Conservation (phyloP, 2,113 vertebrate genomes). For the Brachyistius frenatus region DNA sequence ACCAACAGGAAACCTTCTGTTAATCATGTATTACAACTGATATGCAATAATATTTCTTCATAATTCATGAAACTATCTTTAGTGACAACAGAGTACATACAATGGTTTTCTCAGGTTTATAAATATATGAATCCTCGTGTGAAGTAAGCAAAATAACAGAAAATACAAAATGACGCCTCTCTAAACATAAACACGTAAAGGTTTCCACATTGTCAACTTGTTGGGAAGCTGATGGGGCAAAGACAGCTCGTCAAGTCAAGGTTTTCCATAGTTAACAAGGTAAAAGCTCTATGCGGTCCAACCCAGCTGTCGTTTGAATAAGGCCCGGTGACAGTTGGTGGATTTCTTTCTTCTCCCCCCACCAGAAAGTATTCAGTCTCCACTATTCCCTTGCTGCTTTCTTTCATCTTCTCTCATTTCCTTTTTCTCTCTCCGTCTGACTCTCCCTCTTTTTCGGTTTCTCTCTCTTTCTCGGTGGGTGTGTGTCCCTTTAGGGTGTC, state of each 20-base stretch:
- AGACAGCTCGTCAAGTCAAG: slow-evolving; percentile 36
- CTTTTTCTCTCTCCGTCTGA: slow-evolving; percentile 35
- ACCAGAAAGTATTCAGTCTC: slow-evolving; percentile 66
- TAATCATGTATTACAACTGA: neutral
- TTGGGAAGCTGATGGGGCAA: slow-evolving; percentile 7
- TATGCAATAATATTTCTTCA: neutral
- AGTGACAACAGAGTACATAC: neutral
- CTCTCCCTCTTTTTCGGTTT: slow-evolving; percentile 38
- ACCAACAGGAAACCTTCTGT: neutral
- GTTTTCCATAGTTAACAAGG: slow-evolving; percentile 57
- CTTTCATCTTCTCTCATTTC: slow-evolving; percentile 73
- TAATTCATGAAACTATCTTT: neutral
- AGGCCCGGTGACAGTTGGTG: slow-evolving; percentile 65
- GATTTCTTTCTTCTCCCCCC: slow-evolving; percentile 61
- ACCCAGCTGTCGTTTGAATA: slow-evolving; percentile 59
- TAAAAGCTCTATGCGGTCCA: slow-evolving; percentile 60
- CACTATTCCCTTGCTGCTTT: slow-evolving; percentile 64
- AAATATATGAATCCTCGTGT: neutral
- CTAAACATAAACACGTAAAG: neutral
- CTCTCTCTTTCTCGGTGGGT: slow-evolving; percentile 72
- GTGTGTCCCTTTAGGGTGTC: slow-evolving; percentile 86
- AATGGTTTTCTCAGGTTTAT: neutral
- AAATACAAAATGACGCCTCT: neutral
- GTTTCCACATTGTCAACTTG: slow-evolving; percentile 13
- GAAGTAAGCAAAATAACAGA: neutral